Conservation (phyloP, 2,113 vertebrate species). For the Miniopterus natalensis region DNA sequence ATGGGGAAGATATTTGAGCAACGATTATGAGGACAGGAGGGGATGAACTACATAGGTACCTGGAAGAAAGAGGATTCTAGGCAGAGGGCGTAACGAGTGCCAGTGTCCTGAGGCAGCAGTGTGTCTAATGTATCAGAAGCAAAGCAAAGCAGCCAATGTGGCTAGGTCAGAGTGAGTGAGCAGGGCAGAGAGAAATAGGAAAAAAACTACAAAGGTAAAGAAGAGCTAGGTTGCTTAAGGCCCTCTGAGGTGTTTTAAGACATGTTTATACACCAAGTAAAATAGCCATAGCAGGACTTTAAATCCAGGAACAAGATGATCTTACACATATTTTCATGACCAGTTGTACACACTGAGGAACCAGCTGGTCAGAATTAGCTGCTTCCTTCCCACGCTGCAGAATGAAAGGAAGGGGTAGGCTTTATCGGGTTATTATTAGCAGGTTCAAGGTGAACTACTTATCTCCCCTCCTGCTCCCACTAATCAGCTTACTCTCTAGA, state of each 20-base stretch:
- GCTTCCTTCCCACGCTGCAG: not conserved
- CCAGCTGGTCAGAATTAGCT: slow-evolving; percentile 4
- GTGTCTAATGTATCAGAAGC: not conserved
- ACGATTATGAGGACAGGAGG: not conserved
- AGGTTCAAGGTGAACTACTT: not conserved
- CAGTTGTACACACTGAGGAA: not conserved
- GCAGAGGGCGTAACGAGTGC: not conserved
- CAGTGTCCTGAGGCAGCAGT: not conserved
- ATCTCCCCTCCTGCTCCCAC: not conserved
- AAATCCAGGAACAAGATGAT: not conserved
- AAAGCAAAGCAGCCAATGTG: not conserved
- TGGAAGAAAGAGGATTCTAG: not conserved
- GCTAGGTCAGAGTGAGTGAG: not conserved
- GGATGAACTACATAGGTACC: not conserved
- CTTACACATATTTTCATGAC: not conserved
- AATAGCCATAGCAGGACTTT: not conserved
- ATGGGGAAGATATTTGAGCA: not conserved
- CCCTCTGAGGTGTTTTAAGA: not conserved
- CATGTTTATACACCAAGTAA: not conserved
- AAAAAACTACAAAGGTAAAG: not conserved
- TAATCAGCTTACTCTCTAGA: not conserved
- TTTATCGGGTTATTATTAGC: not conserved
- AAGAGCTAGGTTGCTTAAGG: not conserved
- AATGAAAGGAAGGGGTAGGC: not conserved
- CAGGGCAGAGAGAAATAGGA: not conserved